Conservation (phyloP, 2,888 invertebrate species). For the Koerneria pararmatus region DNA sequence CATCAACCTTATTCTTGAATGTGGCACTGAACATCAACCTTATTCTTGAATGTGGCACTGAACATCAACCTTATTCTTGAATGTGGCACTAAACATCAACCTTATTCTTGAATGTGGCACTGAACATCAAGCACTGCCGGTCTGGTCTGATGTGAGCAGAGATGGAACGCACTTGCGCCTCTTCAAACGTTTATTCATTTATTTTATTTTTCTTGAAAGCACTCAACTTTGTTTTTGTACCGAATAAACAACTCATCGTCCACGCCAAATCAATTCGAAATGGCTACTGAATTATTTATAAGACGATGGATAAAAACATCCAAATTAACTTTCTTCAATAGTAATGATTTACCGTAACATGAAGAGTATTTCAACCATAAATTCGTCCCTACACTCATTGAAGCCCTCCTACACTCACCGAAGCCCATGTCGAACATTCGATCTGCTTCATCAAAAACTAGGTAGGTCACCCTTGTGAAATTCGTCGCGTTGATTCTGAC, state of each 20-base stretch:
- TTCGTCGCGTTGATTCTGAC: conserved; percentile 95
- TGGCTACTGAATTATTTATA: too few relatives aligned
- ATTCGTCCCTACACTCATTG: neutral
- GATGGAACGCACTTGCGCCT: conserved; percentile 90
- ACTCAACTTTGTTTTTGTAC: neutral
- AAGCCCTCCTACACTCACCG: conserved; percentile 65
- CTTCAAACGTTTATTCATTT: conserved; percentile 61
- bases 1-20: too few relatives aligned
- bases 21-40: too few relatives aligned
- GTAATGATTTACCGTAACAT: too few relatives aligned
- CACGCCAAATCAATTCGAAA: too few relatives aligned
- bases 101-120: conserved; percentile 86
- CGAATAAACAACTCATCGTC: too few relatives aligned
- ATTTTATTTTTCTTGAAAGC: neutral
- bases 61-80: too few relatives aligned
- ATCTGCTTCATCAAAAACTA: conserved; percentile 97
- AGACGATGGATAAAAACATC: too few relatives aligned
- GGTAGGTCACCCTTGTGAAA: conserved; percentile 81
- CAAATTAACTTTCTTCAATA: too few relatives aligned
- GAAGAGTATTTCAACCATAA: too few relatives aligned
- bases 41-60: too few relatives aligned
- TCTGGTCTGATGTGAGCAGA: conserved; percentile 94
- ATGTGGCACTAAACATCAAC: too few relatives aligned
- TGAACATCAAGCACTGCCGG: conserved; percentile 87
- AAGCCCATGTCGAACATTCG: conserved; percentile 99